Evolutionary conservation across 1,140 invertebrate species (phyloP), one percentile per base, ranked within the genome.

Genomic region (Musca vetustissima): DNA sequence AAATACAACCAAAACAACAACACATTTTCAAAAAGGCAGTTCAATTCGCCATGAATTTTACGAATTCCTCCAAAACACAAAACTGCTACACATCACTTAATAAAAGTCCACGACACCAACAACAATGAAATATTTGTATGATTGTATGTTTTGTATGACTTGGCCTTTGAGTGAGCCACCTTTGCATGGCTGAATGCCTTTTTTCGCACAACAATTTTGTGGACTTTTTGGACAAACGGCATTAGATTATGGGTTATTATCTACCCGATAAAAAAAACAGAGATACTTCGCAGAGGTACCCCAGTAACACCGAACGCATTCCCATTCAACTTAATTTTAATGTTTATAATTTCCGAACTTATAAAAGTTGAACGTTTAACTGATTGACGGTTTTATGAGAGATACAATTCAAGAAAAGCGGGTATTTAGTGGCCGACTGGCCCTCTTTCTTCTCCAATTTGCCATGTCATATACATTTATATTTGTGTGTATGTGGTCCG

Each of bases 291-390:
- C 24, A 59, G n/a, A n/a, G 3, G 6, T 25, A 28, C 13, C 24
- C n/a, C n/a, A n/a, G n/a, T n/a, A n/a, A n/a, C n/a, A n/a, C n/a
- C n/a, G n/a, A n/a, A n/a, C 4, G n/a, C 15, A 59, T 32, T 61
- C 57, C 19, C 57, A 61, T 61, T 61, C 57, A 43, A 43, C 7
- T 43, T 43, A 43, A 67, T 50, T 69, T 36, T 65, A 69, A 53
- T 28, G 65, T 53, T 73, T 72, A 75, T 77, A 74, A 75, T 80
- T 76, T 65, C 71, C 73, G 70, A 43, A 43, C 36, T 43, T 43
- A 43, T 43, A 43, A 43, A 43, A 43, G 36, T 8, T 8, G 36
- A 80, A 57, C 78, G 78, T 80, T 80, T 80, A 80, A 74, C 74
- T 80, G 75, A 80, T 80, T 80, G 76, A 69, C 53, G 68, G 68